Evolutionary conservation across 2,888 invertebrate genomes (phyloP), one percentile per base, ranked within the genome.

Genomic region (Cerceris ruficornis): DNA sequence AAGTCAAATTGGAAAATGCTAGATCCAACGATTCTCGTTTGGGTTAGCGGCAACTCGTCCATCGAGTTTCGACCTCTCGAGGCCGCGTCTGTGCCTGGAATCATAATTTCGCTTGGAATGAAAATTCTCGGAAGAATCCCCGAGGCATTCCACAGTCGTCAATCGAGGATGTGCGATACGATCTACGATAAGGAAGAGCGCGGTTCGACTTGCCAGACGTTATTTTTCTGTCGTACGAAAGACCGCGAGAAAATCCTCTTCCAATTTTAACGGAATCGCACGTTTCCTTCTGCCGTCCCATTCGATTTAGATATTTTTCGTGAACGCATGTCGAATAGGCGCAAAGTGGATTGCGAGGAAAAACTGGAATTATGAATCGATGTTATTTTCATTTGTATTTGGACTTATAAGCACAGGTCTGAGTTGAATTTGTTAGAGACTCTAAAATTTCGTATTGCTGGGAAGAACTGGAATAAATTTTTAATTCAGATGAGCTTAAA

Each of bases 51-150:
- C 65, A 69, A 62, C 68, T 69, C 69, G 73, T 60, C 70, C 78
- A 78, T 80, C 72, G 67, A 80, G 80, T 85, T 85, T 85, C 82
- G 78, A 82, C 78, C 76, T 83, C 82, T 81, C 72, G 76, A 80
- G 81, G 81, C 75, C 82, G 80, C 43, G 71, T 49, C 65, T 85
- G 79, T 83, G 83, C 75, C 66, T 83, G 75, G 85, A 85, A 85
- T 85, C 71, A 75, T 79, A 85, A 85, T 85, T 83, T 75, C 64
- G 28, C 57, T 50, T 68, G 54, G 72, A 80, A 74, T 73, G 66
- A 81, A 77, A 72, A 76, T 84, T 82, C 84, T 66, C 52, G 69
- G 80, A 84, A 84, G 77, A 84, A 80, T 80, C 72, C 70, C 49
- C 50, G 61, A 69, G 75, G 79, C 84, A 84, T 84, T 77, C 79